Conservation (phyloP, 2,797 vertebrate genomes). For the Clarias platycephalus region DNA sequence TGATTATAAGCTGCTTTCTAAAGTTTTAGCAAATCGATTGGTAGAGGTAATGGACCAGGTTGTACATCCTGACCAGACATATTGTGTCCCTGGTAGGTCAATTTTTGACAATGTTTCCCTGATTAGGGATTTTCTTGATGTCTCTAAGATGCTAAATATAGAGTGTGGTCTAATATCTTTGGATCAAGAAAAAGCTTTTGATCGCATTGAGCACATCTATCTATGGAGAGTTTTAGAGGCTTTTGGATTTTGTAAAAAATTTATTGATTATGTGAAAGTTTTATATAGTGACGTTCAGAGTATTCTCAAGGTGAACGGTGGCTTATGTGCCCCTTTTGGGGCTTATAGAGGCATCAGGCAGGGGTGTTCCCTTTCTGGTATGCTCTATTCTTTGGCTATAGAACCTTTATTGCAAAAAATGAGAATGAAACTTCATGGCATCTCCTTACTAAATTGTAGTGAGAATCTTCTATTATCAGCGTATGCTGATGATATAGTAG, state of each 20-base stretch:
- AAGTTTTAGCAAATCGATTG: neutral
- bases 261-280: neutral
- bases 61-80: neutral
- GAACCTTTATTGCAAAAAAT: neutral
- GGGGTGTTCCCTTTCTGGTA: neutral
- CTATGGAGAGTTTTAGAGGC: neutral
- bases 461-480: neutral
- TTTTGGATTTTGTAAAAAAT: neutral
- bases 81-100: neutral
- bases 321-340: conserved; percentile 1
- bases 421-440: neutral
- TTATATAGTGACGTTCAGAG: neutral
- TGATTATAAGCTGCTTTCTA: too few species aligned
- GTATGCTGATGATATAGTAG: neutral
- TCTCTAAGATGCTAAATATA: neutral
- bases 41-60: neutral
- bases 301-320: neutral
- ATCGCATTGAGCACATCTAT: neutral
- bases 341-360: neutral
- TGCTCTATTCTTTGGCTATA: too few species aligned
- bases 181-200: conserved; percentile 11
- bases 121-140: neutral
- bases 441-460: neutral
- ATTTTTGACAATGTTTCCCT: neutral
- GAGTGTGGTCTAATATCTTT: neutral